A percentile compares a stretch with the other conserved stretches of the same genome.
These are phyloP conservation scores for Maniola hyperantus DNA, from an alignment of 2,888 invertebrate genomes.

Conservation along the genomic window DNA sequence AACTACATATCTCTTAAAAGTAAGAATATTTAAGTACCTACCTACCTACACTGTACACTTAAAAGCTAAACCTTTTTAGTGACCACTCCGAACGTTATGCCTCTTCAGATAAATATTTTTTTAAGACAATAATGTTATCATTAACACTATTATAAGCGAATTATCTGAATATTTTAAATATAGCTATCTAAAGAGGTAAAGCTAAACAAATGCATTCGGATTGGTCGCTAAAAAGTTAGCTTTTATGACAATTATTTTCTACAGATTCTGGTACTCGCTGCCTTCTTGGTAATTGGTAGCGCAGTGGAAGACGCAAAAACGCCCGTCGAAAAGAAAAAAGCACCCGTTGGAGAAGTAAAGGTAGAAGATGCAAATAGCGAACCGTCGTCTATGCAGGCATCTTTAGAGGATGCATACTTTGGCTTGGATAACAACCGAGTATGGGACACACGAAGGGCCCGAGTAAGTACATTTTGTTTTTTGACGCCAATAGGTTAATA, in stretches of 20 bases:
- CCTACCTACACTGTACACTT: too few relatives aligned
- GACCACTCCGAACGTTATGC: too few relatives aligned
- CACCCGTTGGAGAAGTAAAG: background rate
- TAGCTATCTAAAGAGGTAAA: too few relatives aligned
- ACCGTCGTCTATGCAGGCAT: slow-evolving; percentile 11
- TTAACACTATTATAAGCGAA: too few relatives aligned
- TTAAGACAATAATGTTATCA: too few relatives aligned
- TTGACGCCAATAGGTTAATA: background rate
- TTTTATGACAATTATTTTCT: background rate
- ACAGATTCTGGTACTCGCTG: slow-evolving; percentile 26
- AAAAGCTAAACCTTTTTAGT: too few relatives aligned
- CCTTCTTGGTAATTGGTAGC: slow-evolving; percentile 24
- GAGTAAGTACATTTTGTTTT: background rate
- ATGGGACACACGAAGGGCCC: slow-evolving; percentile 6
- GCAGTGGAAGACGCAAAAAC: slow-evolving; percentile 26
- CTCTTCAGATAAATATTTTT: too few relatives aligned
- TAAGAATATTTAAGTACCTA: too few relatives aligned
- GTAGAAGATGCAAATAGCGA: slow-evolving; percentile 6
- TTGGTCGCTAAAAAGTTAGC: too few relatives aligned
- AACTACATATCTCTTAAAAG: too few relatives aligned
- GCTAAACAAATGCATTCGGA: too few relatives aligned
- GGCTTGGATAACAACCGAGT: slow-evolving; percentile 25
- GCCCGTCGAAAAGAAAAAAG: slow-evolving; percentile 20
- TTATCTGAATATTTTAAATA: too few relatives aligned
- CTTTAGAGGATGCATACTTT: slow-evolving; percentile 21